These are phyloP conservation scores for Herminia tarsipennalis DNA, from an alignment of 2,888 invertebrate genomes.

Conservation along the genomic window DNA sequence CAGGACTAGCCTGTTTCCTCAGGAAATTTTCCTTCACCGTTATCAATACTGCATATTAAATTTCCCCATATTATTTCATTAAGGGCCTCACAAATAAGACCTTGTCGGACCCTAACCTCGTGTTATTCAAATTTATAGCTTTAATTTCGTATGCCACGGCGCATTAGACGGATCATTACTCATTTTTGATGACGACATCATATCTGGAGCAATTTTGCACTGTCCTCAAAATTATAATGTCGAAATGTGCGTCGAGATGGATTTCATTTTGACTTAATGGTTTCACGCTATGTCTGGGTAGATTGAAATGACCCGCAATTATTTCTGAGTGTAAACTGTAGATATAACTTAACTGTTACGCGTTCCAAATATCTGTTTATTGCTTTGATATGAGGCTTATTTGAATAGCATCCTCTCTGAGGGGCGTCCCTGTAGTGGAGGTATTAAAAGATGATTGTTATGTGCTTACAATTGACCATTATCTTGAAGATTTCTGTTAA, in stretches of 20 bases:
- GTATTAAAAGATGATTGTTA: too few relatives aligned
- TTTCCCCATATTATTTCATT: slow-evolving; percentile 37
- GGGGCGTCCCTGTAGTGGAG: too few relatives aligned
- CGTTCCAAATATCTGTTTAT: too few relatives aligned
- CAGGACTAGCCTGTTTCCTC: too few relatives aligned
- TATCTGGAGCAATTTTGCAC: slow-evolving; percentile 45
- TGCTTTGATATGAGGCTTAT: too few relatives aligned
- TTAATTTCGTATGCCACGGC: slow-evolving; percentile 70
- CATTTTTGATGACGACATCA: slow-evolving; percentile 64
- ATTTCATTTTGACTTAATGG: slow-evolving; percentile 42
- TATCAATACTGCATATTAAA: slow-evolving; percentile 21
- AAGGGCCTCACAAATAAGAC: slow-evolving; percentile 37
- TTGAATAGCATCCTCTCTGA: too few relatives aligned
- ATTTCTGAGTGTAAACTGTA: slow-evolving; percentile 2
- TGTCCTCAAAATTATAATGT: slow-evolving; percentile 42
- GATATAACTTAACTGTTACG: too few relatives aligned
- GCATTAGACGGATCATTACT: slow-evolving; percentile 63
- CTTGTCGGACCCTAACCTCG: slow-evolving; percentile 33
- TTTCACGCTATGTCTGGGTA: slow-evolving; percentile 12
- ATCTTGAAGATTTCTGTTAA: too few relatives aligned
- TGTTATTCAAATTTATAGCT: slow-evolving; percentile 71
- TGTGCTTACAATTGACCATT: too few relatives aligned
- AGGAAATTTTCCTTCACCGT: background rate
- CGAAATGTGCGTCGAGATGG: slow-evolving; percentile 34
- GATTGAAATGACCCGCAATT: too few relatives aligned